These are phyloP conservation scores for Sialis lutaria DNA, from an alignment of 2,888 invertebrate species.

Conservation along the genomic window DNA sequence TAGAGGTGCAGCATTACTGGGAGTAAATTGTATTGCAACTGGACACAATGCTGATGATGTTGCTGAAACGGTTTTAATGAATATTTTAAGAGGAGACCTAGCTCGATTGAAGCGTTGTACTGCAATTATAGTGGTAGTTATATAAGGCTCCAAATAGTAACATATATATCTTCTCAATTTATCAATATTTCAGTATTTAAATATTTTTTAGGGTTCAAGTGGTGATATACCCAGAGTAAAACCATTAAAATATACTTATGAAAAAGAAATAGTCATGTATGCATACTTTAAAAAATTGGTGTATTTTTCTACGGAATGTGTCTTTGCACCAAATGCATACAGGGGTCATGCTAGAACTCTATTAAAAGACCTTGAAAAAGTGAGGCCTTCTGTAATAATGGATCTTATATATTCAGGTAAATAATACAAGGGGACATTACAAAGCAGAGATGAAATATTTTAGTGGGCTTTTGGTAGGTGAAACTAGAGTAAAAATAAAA, in stretches of 20 bases:
- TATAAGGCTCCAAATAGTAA: neutral
- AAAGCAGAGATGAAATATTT: too few relatives aligned
- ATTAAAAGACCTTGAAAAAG: constrained; percentile 88
- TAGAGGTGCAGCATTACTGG: constrained; percentile 74
- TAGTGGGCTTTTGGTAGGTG: too few relatives aligned
- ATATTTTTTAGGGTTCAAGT: constrained; percentile 33
- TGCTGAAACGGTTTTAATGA: constrained; percentile 97
- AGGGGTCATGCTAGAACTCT: constrained; percentile 79
- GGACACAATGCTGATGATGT: constrained; percentile 97
- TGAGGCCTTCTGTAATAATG: constrained; percentile 80
- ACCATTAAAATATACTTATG: constrained; percentile 93
- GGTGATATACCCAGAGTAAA: constrained; percentile 86
- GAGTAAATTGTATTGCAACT: constrained; percentile 87
- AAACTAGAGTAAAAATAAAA: too few relatives aligned
- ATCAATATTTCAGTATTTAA: neutral
- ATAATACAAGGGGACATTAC: too few relatives aligned
- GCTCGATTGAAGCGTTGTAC: constrained; percentile 86
- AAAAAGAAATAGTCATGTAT: constrained; percentile 99
- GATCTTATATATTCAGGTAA: constrained; percentile 81
- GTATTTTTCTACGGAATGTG: constrained; percentile 98
- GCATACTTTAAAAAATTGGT: constrained; percentile 91
- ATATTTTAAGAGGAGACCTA: constrained; percentile 89
- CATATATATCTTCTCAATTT: neutral
- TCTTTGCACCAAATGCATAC: constrained; percentile 96
- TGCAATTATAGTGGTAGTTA: constrained; percentile 65